These are phyloP conservation scores for Sternotherus odoratus DNA, from an alignment of 2,797 vertebrate genomes.

Conservation along the genomic window DNA sequence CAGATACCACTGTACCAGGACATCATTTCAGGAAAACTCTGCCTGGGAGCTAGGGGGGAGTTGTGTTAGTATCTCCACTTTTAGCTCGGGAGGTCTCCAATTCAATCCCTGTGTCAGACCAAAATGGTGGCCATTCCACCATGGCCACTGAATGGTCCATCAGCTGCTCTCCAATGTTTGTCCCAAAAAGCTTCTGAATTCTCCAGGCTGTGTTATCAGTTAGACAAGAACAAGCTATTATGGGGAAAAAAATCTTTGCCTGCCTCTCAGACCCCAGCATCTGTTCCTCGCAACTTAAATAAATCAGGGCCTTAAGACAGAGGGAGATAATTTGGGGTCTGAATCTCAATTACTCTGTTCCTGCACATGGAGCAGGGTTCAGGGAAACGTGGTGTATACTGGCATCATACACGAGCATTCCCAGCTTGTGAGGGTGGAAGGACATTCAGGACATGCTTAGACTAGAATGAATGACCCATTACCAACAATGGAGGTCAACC, in stretches of 20 bases:
- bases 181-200: neutral
- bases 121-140: neutral
- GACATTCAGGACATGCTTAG: neutral
- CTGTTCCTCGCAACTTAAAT: neutral
- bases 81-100: neutral
- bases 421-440: neutral
- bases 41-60: rapidly evolving
- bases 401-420: neutral
- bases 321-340: neutral
- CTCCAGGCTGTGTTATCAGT: rapidly evolving
- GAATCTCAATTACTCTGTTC: neutral
- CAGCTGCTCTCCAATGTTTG: neutral
- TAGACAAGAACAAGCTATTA: neutral
- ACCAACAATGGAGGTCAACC: neutral
- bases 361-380: neutral
- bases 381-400: neutral
- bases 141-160: neutral
- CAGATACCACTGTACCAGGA: neutral
- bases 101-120: neutral
- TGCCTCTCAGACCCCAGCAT: rapidly evolving
- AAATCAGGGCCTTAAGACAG: neutral
- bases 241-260: neutral
- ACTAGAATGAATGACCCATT: neutral
- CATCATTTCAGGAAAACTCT: neutral
- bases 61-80: neutral